Evolutionary conservation across 2,113 vertebrate species (phyloP).

Genomic region (Chauna torquata): DNA sequence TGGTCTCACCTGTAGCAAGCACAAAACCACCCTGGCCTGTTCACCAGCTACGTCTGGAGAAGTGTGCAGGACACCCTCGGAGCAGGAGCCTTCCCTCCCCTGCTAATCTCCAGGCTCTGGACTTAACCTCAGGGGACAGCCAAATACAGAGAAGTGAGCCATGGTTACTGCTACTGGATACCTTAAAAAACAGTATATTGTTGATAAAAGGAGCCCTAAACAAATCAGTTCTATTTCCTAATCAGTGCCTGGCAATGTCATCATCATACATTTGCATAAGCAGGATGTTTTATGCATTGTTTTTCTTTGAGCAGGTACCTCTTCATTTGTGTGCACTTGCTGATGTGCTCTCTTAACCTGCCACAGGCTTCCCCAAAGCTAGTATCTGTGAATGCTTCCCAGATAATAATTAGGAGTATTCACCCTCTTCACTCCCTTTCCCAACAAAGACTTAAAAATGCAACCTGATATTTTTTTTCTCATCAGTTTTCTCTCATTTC

Average conservation of each 20-base stretch:
- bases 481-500: not conserved
- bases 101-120: not conserved
- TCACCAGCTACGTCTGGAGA: not conserved
- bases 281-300: conserved; percentile 68
- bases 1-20: not conserved
- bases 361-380: conserved; percentile 65
- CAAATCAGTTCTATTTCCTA: conserved; percentile 51
- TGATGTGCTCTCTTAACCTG: conserved; percentile 39
- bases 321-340: conserved; percentile 35
- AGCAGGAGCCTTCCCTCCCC: not conserved
- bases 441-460: conserved; percentile 35
- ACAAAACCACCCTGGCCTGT: not conserved
- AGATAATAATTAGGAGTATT: conserved; percentile 48
- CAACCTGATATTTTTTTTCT: not conserved
- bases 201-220: not conserved
- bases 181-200: not conserved
- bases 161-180: not conserved
- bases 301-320: conserved; percentile 52
- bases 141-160: not conserved
- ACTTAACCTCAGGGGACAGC: not conserved
- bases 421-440: not conserved
- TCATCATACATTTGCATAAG: conserved; percentile 64
- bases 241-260: conserved; percentile 55
- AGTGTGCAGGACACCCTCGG: not conserved
- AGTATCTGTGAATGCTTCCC: conserved; percentile 28